Percentiles rank a stretch among this genome's conserved stretches.
Conservation (phyloP, 2,113 vertebrate species). For the Colistium nudipinnis region DNA sequence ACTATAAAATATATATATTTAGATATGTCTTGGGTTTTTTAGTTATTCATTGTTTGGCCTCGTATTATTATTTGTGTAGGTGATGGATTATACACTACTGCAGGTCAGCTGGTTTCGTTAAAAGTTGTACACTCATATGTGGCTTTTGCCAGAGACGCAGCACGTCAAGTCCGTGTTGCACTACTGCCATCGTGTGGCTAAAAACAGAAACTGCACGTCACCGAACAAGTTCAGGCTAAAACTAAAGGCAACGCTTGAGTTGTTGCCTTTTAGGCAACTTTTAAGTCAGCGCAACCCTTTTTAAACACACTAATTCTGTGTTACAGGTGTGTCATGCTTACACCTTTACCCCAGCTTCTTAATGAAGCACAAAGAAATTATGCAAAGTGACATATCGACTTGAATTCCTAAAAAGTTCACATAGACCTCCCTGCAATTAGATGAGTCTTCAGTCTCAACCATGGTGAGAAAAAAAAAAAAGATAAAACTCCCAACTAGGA, state of each 20-base stretch:
- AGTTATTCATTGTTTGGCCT: too few relatives aligned
- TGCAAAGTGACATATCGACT: not conserved
- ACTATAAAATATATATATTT: too few relatives aligned
- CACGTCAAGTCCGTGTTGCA: constrained; percentile 10
- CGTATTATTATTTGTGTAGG: too few relatives aligned
- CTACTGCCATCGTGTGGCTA: constrained; percentile 65
- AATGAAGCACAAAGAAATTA: not conserved
- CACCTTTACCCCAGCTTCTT: not conserved
- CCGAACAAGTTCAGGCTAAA: not conserved
- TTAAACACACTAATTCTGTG: not conserved
- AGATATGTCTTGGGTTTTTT: too few relatives aligned
- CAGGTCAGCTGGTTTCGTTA: not conserved
- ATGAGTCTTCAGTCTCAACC: not conserved
- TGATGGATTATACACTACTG: too few relatives aligned
- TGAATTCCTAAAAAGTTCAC: not conserved
- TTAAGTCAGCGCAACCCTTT: not conserved
- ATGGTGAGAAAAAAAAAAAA: too few relatives aligned
- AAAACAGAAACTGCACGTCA: constrained; percentile 20
- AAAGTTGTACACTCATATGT: not conserved
- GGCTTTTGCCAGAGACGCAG: not conserved
- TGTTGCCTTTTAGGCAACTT: not conserved
- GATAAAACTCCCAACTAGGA: too few relatives aligned
- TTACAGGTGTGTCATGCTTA: not conserved
- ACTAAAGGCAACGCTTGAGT: too few relatives aligned
- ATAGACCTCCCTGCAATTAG: not conserved